Base-by-base conservation (phyloP, 2,113 vertebrate genomes). In the Sitta europaea region DNA sequence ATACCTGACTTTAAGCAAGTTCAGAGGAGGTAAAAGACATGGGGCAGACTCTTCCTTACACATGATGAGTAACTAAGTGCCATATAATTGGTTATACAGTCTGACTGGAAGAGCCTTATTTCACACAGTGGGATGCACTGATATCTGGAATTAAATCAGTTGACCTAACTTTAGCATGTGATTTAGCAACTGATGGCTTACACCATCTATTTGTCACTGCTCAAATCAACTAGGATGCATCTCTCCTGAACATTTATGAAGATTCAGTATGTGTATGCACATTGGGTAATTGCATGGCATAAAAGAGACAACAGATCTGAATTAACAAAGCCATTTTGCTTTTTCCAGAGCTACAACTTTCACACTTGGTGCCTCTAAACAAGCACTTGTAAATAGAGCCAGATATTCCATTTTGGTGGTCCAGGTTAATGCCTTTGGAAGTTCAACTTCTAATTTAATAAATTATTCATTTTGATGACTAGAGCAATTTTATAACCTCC, bases 1-100 rank as follows among this genome's bases (percentile, higher is more conserved):
- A 94, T 85, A 92, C 94, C 70, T 92, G 94, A 81, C 92, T 97
- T 96, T 79, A 90, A 79, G 73, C 63, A 88, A 96, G 94, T 97
- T 96, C 96, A 97, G 94, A 58, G 84, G 87, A 96, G 95, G 89
- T 95, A 87, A 87, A 80, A 95, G 66, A 54, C 63, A 21, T 57
- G 57, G 42, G 86, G 13, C 66, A 85, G 65, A 67, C 25, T 77
- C 36, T 90, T 97, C 47, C 65, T 92, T 55, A 72, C 14, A 19
- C 28, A 31, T 9, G 11, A 72, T 72, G 31, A 72, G 27, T 94
- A 68, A 36, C 68, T 78, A 78, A 79, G 62, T 84, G 28, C 51
- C 9, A 3, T 43, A 29, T 47, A 66, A 29, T 63, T 74, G 36
- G 18, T 84, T 51, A 27, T 86, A 33, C 31, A 48, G 68, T 27